Conservation (phyloP, 1,140 invertebrate species). For the Drosophila equinoxialis region DNA sequence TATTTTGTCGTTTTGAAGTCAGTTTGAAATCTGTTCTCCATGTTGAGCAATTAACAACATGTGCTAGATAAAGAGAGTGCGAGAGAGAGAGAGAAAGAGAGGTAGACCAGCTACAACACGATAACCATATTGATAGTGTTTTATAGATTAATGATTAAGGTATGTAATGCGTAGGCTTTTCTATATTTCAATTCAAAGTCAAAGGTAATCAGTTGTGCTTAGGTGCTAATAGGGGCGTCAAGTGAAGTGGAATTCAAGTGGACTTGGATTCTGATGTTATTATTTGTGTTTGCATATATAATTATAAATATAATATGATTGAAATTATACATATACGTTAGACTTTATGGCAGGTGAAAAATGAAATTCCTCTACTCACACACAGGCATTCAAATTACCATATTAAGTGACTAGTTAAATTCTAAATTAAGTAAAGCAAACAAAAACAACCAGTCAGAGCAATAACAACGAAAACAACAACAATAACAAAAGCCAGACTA, state of each 20-base stretch:
- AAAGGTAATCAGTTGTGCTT: slow-evolving; percentile 56
- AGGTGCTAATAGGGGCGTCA: slow-evolving; percentile 65
- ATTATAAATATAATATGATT: slow-evolving; percentile 74
- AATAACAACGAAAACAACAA: slow-evolving; percentile 8
- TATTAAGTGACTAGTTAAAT: slow-evolving; percentile 57
- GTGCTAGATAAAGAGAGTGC: slow-evolving; percentile 26
- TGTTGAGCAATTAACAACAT: slow-evolving; percentile 49
- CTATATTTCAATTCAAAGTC: slow-evolving; percentile 30
- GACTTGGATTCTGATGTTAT: slow-evolving; percentile 34
- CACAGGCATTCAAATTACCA: slow-evolving; percentile 53
- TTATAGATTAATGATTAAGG: slow-evolving; percentile 47
- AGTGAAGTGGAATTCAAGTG: slow-evolving; percentile 14
- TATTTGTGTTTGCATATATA: slow-evolving; percentile 49
- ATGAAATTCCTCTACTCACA: slow-evolving; percentile 44
- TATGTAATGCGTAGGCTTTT: slow-evolving; percentile 42
- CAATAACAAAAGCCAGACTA: too few relatives aligned
- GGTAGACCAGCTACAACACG: slow-evolving; percentile 7
- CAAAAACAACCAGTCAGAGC: slow-evolving; percentile 27
- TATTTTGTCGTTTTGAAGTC: background rate
- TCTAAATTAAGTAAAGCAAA: slow-evolving; percentile 40
- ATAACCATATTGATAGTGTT: slow-evolving; percentile 36
- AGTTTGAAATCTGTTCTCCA: slow-evolving; percentile 9
- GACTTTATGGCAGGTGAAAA: slow-evolving; percentile 58
- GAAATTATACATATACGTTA: slow-evolving; percentile 54
- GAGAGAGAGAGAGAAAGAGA: background rate